Conservation (phyloP, 2,888 invertebrate species). For the Galeopsomyia nigrocyanea region DNA sequence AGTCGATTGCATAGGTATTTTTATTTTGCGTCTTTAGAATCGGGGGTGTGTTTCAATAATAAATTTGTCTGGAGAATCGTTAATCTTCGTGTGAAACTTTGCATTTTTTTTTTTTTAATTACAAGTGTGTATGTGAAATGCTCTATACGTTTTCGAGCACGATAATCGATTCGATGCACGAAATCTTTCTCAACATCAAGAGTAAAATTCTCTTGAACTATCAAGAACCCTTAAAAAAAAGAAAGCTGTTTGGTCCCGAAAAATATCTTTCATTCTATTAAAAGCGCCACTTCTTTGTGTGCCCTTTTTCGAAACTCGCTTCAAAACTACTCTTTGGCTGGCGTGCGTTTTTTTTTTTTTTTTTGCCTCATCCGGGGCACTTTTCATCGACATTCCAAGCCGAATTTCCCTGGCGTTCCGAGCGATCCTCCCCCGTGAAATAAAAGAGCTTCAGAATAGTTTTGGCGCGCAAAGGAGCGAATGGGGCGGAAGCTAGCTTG, state of each 20-base stretch:
- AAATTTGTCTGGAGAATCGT: no score
- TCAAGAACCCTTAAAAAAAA: no score
- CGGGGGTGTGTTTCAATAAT: no score
- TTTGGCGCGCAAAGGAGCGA: conserved; percentile 43
- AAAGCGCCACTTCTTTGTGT: conserved; percentile 13
- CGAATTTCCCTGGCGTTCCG: conserved; percentile 44
- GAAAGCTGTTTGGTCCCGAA: neutral
- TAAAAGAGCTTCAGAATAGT: conserved; percentile 45
- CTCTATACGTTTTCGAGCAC: no score
- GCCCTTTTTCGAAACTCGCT: conserved; percentile 14
- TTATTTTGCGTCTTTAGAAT: no score
- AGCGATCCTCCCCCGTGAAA: conserved; percentile 38
- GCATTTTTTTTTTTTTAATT: no score
- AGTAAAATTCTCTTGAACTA: no score
- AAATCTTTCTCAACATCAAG: no score
- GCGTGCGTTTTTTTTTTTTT: neutral
- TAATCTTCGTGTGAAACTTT: no score
- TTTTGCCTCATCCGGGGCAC: conserved; percentile 1
- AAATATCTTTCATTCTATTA: conserved; percentile 35
- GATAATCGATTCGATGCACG: no score
- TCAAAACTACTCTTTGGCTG: conserved; percentile 19
- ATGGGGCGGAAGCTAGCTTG: conserved; percentile 48
- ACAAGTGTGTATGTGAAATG: no score
- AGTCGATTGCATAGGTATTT: no score
- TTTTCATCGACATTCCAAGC: conserved; percentile 44